Evolutionary conservation across 2,888 invertebrate species (phyloP).

Genomic region (Morpho helenor): DNA sequence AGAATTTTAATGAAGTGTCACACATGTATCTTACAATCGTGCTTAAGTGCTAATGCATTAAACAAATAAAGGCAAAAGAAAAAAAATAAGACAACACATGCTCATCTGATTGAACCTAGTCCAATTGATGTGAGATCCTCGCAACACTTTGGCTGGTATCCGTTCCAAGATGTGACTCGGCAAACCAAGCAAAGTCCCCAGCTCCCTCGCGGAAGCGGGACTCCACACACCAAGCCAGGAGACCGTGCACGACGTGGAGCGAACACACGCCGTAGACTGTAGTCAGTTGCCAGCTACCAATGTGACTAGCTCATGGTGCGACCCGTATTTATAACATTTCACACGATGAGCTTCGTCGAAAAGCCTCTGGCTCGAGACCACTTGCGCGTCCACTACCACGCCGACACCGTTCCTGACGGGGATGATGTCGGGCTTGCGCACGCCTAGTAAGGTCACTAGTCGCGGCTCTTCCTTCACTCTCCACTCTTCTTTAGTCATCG

Average conservation of each 20-base stretch:
- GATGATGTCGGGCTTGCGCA: conserved; percentile 41
- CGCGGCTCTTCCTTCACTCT: conserved; percentile 32
- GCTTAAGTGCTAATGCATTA: no score
- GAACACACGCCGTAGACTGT: conserved; percentile 16
- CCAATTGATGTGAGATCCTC: conserved; percentile 27
- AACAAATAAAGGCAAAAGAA: no score
- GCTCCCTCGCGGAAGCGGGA: conserved; percentile 19
- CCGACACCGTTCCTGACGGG: conserved; percentile 29
- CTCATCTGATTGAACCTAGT: conserved; percentile 20
- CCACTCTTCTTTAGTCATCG: conserved; percentile 33
- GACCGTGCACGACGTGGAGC: conserved; percentile 26
- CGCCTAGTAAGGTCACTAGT: conserved; percentile 30
- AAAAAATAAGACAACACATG: no score
- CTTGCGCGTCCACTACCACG: conserved; percentile 40
- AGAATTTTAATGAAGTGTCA: no score
- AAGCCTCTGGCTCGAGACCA: conserved; percentile 36
- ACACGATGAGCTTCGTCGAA: conserved; percentile 31
- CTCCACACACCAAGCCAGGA: conserved; percentile 32
- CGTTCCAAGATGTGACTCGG: neutral
- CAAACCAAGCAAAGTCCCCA: conserved; percentile 15
- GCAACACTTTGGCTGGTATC: conserved; percentile 11
- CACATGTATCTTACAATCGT: no score
- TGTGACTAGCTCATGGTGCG: conserved; percentile 28
- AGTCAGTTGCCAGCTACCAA: conserved; percentile 29
- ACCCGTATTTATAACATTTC: conserved; percentile 33